Base-by-base conservation (phyloP, 2,888 invertebrate genomes). In the Galerucella nymphaeae region DNA sequence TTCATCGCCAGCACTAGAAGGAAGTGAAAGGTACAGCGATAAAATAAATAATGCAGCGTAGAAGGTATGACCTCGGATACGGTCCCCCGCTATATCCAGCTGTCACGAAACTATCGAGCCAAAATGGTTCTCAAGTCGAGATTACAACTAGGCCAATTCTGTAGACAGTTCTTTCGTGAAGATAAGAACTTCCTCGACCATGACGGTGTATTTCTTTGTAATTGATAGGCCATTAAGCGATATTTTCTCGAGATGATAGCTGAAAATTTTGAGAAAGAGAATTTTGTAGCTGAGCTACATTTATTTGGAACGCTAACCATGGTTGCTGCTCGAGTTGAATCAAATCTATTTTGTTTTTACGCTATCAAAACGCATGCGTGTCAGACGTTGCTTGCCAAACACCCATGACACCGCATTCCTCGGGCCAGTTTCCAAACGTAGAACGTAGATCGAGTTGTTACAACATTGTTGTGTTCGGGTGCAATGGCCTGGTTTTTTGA, bases 381-480 rank as follows among this genome's bases (percentile, higher is more conserved):
- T 5, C 45, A 45, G 1, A 18, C 63, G 63, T 64, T 64, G 53
- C 70, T 45, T 42, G 42, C 53, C 16, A 18, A 53, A 53, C 53
- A 50, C 50, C 50, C 50, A 50, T 50, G 16, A 14, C 50, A 53
- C 18, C 53, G 53, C 53, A 53, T n/a, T 53, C 53, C 53, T 53
- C 53, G 53, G 18, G 18, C 53, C 18, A 53, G 53, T 53, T 53
- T 53, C 53, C 53, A 53, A n/a, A n/a, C n/a, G n/a, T n/a, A n/a
- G n/a, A n/a, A 53, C 53, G 45, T 58, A 20, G 30, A 42, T 30
- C 13, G 48, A 18, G 66, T 18, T 63, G 66, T 73, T 67, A 66
- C 70, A 67, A 70, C 63, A 71, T 66, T 59, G 65, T 66, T 71
- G 45, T 59, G 73, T 74, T 67, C 71, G 48, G 69, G 74, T 70